A percentile compares a stretch with the other conserved stretches of the same genome.
Conservation (phyloP, 2,888 invertebrate species). For the Melolontha melolontha region DNA sequence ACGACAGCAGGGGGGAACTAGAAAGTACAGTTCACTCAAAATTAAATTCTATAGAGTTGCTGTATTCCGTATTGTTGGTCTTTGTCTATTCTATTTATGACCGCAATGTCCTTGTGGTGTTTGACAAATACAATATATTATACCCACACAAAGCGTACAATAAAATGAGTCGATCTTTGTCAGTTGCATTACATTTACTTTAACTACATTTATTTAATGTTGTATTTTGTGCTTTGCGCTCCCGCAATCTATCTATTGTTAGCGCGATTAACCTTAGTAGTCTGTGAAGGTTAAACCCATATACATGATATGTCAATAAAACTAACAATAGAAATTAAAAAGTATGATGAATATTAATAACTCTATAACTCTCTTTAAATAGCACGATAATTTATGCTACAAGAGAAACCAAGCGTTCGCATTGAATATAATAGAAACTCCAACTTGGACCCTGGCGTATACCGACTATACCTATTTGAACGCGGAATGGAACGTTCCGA, state of each 20-base stretch:
- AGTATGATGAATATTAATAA: slow-evolving; percentile 1
- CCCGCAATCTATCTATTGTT: slow-evolving; percentile 26
- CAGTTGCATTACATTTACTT: background rate
- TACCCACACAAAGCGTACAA: background rate
- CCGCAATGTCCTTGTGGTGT: slow-evolving; percentile 22
- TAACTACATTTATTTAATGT: background rate
- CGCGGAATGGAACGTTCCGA: slow-evolving; percentile 42
- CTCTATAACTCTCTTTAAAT: background rate
- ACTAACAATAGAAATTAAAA: slow-evolving; percentile 5
- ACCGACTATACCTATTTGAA: slow-evolving; percentile 41
- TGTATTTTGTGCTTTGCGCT: background rate
- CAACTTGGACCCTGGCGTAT: slow-evolving; percentile 30
- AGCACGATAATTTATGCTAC: slow-evolving; percentile 15
- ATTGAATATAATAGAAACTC: slow-evolving; percentile 33
- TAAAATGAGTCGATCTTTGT: slow-evolving; percentile 14
- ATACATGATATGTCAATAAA: slow-evolving; percentile 26
- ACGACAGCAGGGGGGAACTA: slow-evolving; percentile 1
- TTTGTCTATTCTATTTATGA: slow-evolving; percentile 26
- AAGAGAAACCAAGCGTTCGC: slow-evolving; percentile 25
- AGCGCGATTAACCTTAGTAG: slow-evolving; percentile 7
- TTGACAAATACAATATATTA: background rate
- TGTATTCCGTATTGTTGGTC: slow-evolving; percentile 3
- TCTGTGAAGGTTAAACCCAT: no score
- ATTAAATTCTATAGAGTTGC: slow-evolving; percentile 22
- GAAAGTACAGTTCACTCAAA: slow-evolving; percentile 35